Percentiles rank a stretch among this genome's conserved stretches.
phyloP scores from a whole-genome alignment of 2,888 invertebrate species.

The Epinotia brunnichana region DNA sequence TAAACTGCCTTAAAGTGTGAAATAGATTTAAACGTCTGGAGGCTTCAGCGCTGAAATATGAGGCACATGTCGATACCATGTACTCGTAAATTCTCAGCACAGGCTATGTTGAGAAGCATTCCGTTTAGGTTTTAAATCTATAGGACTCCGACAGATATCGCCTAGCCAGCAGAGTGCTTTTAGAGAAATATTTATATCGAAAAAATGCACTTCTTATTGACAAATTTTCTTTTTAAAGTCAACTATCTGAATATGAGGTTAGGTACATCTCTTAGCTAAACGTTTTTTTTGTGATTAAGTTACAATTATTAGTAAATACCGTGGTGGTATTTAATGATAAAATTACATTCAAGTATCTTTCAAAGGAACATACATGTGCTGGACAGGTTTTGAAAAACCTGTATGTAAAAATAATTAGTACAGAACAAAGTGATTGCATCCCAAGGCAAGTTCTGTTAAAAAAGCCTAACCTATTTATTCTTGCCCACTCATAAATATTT shows the following conservation, averaged over 20 bases:
- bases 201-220: no score
- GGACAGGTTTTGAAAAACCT: constrained; percentile 1
- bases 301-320: no score
- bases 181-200: no score
- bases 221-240: no score
- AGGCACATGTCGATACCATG: constrained; percentile 30
- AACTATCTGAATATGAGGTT: no score
- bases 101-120: constrained; percentile 19
- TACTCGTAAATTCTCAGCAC: constrained; percentile 27
- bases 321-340: no score
- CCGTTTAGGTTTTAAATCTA: constrained; percentile 20
- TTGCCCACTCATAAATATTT: not conserved
- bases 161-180: not conserved
- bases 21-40: not conserved
- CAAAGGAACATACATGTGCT: not conserved
- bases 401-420: constrained; percentile 5
- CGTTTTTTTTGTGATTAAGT: no score
- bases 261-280: no score
- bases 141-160: constrained; percentile 16
- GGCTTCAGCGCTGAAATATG: constrained; percentile 14
- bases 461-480: not conserved
- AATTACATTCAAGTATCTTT: not conserved
- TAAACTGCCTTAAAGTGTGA: not conserved
- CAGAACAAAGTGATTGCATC: constrained; percentile 1
- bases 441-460: not conserved